Percentiles rank a stretch among this genome's conserved stretches.
phyloP scores from a whole-genome alignment of 2,888 invertebrate species.

The Macrosiphum euphorbiae region DNA sequence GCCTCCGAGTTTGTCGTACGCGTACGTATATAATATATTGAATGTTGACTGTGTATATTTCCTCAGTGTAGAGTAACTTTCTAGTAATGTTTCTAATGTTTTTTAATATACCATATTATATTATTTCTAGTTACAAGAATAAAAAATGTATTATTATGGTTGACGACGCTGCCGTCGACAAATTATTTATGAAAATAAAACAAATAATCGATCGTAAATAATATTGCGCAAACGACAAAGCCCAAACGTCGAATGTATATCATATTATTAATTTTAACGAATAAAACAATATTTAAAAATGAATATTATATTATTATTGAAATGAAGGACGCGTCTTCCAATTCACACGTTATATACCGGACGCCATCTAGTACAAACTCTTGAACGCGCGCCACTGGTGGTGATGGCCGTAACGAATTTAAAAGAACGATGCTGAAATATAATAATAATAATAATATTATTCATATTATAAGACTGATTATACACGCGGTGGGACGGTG shows the following conservation, averaged over 20 bases:
- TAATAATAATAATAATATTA: background rate
- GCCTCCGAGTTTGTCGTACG: background rate
- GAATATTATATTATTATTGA: background rate
- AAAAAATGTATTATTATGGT: too few relatives aligned
- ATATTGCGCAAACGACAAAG: background rate
- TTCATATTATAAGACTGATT: background rate
- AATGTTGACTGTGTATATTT: background rate
- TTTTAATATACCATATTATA: too few relatives aligned
- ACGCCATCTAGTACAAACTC: background rate
- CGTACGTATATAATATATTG: background rate
- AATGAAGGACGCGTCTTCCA: background rate
- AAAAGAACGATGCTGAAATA: background rate
- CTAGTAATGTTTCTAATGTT: too few relatives aligned
- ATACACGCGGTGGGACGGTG: background rate
- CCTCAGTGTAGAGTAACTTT: too few relatives aligned
- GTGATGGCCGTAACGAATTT: conserved; percentile 5
- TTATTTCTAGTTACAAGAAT: too few relatives aligned
- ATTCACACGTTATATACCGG: background rate
- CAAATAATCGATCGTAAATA: background rate
- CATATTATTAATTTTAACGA: background rate
- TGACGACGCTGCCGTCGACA: too few relatives aligned
- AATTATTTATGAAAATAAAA: background rate
- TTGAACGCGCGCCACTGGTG: background rate
- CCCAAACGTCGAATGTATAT: too few relatives aligned
- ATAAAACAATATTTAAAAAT: background rate